Conservation (phyloP, 1,140 invertebrate species). For the Cydia splendana region DNA sequence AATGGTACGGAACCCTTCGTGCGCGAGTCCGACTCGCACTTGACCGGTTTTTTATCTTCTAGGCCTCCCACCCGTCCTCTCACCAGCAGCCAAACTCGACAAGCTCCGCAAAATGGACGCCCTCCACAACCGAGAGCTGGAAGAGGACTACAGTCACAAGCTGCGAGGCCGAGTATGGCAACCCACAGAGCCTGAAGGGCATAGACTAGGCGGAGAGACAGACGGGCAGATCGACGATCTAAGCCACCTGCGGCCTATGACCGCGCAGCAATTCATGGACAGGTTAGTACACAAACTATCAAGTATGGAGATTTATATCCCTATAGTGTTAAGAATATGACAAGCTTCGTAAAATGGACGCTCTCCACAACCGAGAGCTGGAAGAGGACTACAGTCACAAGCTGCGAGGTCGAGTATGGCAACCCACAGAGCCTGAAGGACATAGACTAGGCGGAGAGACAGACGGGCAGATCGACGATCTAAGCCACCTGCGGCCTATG, state of each 20-base stretch:
- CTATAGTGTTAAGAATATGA: too few relatives aligned
- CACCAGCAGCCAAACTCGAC: conserved; percentile 61
- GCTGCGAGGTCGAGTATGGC: conserved; percentile 47
- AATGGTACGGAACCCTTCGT: too few relatives aligned
- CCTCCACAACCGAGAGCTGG: conserved; percentile 45
- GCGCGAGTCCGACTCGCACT: too few relatives aligned
- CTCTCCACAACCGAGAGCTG: conserved; percentile 46
- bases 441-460: conserved; percentile 36
- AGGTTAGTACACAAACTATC: conserved; percentile 30
- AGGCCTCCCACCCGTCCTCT: conserved; percentile 62
- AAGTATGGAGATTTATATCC: too few relatives aligned
- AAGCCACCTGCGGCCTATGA: conserved; percentile 61
- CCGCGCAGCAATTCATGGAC: conserved; percentile 53
- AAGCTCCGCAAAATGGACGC: conserved; percentile 66
- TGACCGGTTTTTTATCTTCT: neutral
- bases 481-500: conserved; percentile 63
- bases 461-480: conserved; percentile 32
- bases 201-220: conserved; percentile 36
- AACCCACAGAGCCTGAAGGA: conserved; percentile 22
- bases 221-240: conserved; percentile 38
- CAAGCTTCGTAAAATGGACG: conserved; percentile 66
- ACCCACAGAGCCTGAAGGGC: conserved; percentile 22
- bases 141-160: conserved; percentile 46
- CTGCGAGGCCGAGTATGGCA: conserved; percentile 47
- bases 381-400: conserved; percentile 47